Base-by-base conservation (phyloP, 2,113 vertebrate genomes). In the Pterocles burchelli region DNA sequence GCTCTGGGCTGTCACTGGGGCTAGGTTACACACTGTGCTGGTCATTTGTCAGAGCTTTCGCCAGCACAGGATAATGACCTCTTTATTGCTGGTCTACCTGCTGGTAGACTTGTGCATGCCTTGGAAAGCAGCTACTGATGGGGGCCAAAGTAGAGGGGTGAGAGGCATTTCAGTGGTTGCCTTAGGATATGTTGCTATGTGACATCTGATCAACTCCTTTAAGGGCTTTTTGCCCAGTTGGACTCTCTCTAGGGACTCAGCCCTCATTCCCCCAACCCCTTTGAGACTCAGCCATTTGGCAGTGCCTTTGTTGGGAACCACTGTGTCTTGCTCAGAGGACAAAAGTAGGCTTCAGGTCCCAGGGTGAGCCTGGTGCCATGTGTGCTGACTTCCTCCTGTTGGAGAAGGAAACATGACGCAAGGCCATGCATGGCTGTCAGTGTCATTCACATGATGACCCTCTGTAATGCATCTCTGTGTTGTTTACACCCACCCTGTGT, bases 361-460 rank as follows among this genome's bases (percentile, higher is more conserved):
- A 22, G 49, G 28, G 13, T 24, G 41, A 77, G 46, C 52, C 17
- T 0, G 1, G 21, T 58, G 57, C 19, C 0, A 0, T 9, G 20
- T 12, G 33, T 62, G 16, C 70, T 0, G 0, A 62, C 72, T 75
- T 85, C 25, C 25, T 61, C 11, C 59, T 73, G 3, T 31, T 5
- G 4, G 38, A 63, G 57, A 57, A 66, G 33, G 34, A 63, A 57
- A 63, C 26, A 3, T 31, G 45, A 73, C 0, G 2, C 46, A 65
- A 51, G 25, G 31, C 41, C 18, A 5, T 51, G 34, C 26, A 6
- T 1, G 11, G 41, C 43, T 31, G 14, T 48, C 26, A 17, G 49
- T 11, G 21, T 43, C 4, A 1, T 34, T 82, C 46, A 22, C 33
- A 21, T 28, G 31, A 38, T 18, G 38, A 46, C 11, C 38, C 14